Evolutionary conservation across 2,888 invertebrate genomes (phyloP).

Genomic region (Minunthozetes semirufus): DNA sequence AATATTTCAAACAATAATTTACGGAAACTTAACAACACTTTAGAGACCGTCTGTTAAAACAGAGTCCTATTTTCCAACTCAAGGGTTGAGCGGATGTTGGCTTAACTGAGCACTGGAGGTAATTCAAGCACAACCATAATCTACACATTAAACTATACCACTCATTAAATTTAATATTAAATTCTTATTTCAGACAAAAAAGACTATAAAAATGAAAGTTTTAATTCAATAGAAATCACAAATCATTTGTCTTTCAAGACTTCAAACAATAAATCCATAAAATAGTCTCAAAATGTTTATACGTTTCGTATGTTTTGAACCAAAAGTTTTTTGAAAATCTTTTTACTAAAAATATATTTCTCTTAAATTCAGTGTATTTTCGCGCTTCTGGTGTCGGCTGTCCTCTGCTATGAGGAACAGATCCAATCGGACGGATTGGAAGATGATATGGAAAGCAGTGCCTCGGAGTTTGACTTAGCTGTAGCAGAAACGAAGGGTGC

Average conservation of each 20-base stretch:
- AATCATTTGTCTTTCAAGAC: not conserved
- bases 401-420: not conserved
- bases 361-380: not conserved
- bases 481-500: not conserved
- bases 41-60: not conserved
- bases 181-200: too few species aligned
- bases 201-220: too few species aligned
- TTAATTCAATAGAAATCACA: not conserved
- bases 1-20: not conserved
- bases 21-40: not conserved
- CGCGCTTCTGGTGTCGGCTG: not conserved
- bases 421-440: not conserved
- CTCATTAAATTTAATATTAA: too few species aligned
- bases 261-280: not conserved
- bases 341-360: not conserved
- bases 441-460: not conserved
- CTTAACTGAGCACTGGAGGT: not conserved
- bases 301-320: not conserved
- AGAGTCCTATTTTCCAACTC: not conserved
- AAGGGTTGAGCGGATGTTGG: not conserved
- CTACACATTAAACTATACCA: too few species aligned
- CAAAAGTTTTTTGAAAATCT: not conserved
- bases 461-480: constrained; percentile 1
- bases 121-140: not conserved
- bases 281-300: not conserved